Conservation (phyloP, 2,797 vertebrate genomes). For the Sternotherus odoratus region DNA sequence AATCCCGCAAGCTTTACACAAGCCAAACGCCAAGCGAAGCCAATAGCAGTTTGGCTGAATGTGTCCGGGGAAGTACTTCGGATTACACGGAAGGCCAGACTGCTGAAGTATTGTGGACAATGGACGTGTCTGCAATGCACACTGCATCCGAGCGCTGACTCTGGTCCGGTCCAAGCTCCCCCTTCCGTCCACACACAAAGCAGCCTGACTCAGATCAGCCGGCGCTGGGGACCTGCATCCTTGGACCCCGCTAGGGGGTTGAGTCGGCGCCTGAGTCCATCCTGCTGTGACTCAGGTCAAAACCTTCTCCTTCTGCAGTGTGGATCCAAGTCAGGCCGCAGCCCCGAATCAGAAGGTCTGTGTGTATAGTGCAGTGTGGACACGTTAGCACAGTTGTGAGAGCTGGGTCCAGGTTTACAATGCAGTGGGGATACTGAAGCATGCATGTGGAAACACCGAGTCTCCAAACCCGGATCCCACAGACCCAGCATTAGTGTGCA, state of each 20-base stretch:
- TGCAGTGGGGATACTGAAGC: background rate
- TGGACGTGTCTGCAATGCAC: accelerated
- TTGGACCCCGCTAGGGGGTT: background rate
- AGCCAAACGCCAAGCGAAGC: background rate
- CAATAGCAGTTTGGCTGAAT: background rate
- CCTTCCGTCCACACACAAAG: background rate
- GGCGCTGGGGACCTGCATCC: background rate
- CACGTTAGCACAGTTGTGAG: background rate
- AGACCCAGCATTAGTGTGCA: background rate
- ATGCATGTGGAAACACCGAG: background rate
- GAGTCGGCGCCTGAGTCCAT: background rate
- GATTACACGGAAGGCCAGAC: background rate
- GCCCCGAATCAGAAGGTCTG: background rate
- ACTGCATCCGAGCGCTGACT: background rate
- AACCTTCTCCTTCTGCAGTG: background rate
- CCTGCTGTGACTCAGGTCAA: background rate
- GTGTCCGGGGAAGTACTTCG: background rate
- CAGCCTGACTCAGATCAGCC: background rate
- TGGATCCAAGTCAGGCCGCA: background rate
- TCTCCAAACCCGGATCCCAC: background rate
- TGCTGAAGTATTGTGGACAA: background rate
- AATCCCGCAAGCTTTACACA: background rate
- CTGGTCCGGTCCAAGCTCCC: background rate
- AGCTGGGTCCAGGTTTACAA: background rate
- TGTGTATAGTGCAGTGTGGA: background rate